Conservation (phyloP, 2,113 vertebrate genomes). For the Pomatostomus ruficeps region DNA sequence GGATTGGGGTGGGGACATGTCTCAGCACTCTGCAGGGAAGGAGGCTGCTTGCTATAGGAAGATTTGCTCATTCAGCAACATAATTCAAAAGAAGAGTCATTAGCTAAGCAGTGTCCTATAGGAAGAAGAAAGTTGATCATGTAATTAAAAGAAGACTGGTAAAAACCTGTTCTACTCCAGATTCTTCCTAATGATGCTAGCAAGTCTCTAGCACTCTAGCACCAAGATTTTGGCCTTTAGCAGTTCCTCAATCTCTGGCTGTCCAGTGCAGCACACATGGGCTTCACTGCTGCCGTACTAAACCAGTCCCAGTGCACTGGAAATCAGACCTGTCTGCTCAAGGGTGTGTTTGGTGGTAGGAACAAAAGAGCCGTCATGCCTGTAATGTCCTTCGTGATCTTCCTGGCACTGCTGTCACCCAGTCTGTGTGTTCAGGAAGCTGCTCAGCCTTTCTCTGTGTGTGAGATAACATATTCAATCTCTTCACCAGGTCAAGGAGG, state of each 20-base stretch:
- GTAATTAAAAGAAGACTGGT: not conserved
- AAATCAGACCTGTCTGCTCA: not conserved
- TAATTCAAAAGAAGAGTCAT: not conserved
- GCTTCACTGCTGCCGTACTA: not conserved
- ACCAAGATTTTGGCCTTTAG: not conserved
- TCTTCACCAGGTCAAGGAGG: not conserved
- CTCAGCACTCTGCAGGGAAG: not conserved
- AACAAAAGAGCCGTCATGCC: not conserved
- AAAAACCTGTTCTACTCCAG: not conserved
- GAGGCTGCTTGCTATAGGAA: not conserved
- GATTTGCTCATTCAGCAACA: not conserved
- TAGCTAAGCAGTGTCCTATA: not conserved
- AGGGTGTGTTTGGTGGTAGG: not conserved
- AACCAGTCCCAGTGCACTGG: not conserved
- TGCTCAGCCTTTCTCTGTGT: not conserved
- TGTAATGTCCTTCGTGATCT: rapidly evolving
- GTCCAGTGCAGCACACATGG: not conserved
- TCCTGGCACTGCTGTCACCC: not conserved
- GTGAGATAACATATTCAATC: not conserved
- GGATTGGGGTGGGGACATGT: not conserved
- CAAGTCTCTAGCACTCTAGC: not conserved
- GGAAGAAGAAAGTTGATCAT: not conserved
- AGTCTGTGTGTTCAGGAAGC: not conserved
- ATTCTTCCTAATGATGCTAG: not conserved
- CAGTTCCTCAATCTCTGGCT: not conserved